Conservation (phyloP, 2,113 vertebrate genomes). For the Pseudois nayaur region DNA sequence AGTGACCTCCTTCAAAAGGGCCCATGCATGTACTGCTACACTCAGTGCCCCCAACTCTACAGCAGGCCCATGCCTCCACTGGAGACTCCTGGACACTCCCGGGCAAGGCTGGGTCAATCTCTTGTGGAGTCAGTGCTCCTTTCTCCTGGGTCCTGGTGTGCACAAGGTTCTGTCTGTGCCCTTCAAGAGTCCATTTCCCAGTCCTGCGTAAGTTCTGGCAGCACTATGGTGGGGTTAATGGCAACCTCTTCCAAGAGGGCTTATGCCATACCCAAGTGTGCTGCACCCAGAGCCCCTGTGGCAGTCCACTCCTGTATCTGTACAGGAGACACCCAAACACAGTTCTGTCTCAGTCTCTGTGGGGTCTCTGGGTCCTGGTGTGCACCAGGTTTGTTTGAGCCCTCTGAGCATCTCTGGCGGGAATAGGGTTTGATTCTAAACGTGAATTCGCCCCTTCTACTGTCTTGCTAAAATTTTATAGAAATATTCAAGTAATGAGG, state of each 20-base stretch:
- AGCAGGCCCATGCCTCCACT: neutral
- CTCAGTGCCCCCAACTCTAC: neutral
- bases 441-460: fast-evolving
- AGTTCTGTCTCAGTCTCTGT: neutral
- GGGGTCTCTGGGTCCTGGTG: neutral
- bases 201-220: neutral
- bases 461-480: neutral
- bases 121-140: neutral
- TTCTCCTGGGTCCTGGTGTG: neutral
- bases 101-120: neutral
- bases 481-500: neutral
- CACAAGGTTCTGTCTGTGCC: neutral
- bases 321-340: neutral
- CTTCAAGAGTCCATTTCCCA: neutral
- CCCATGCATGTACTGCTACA: neutral
- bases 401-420: neutral
- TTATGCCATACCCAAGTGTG: neutral
- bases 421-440: neutral
- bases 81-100: neutral
- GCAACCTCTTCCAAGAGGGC: neutral
- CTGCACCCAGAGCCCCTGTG: neutral
- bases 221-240: neutral
- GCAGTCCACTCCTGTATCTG: neutral
- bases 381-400: neutral
- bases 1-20: neutral